phyloP scores from a whole-genome alignment of 1,140 invertebrate species.

The Macrocentrus cingulum region DNA sequence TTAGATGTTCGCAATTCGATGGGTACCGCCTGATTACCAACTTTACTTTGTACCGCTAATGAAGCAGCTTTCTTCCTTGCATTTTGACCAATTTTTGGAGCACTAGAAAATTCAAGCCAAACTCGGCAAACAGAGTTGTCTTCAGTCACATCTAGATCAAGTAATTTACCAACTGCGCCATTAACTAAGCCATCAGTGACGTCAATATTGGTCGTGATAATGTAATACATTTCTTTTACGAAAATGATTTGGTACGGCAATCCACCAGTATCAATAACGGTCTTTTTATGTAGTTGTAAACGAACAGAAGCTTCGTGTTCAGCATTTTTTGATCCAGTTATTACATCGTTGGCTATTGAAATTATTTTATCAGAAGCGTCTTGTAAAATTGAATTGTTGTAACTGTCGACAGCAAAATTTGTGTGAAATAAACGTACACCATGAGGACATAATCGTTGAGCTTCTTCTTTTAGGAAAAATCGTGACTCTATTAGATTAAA shows the following conservation, averaged over 20 bases:
- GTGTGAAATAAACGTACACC: too few relatives aligned
- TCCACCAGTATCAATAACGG: constrained; percentile 23
- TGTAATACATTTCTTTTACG: constrained; percentile 27
- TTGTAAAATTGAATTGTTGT: constrained; percentile 27
- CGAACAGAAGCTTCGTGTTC: constrained; percentile 20
- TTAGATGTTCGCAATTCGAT: constrained; percentile 37
- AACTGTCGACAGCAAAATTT: too few relatives aligned
- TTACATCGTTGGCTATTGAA: constrained; percentile 25
- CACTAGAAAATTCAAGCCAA: constrained; percentile 24
- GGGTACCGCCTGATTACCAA: constrained; percentile 20
- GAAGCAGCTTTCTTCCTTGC: constrained; percentile 21
- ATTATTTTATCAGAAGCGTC: constrained; percentile 32
- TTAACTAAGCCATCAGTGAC: constrained; percentile 31
- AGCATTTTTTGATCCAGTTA: background rate
- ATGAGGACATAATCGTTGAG: too few relatives aligned
- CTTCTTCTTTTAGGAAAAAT: too few relatives aligned
- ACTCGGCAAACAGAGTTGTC: constrained; percentile 22
- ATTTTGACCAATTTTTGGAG: constrained; percentile 17
- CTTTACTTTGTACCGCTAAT: constrained; percentile 13
- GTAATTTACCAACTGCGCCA: constrained; percentile 27
- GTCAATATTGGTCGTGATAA: constrained; percentile 29
- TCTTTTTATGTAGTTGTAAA: constrained; percentile 20
- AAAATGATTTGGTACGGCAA: constrained; percentile 27
- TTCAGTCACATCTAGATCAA: constrained; percentile 18
- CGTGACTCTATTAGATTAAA: too few relatives aligned